Base-by-base conservation (phyloP, 1,140 invertebrate species). In the Diprion similis region DNA sequence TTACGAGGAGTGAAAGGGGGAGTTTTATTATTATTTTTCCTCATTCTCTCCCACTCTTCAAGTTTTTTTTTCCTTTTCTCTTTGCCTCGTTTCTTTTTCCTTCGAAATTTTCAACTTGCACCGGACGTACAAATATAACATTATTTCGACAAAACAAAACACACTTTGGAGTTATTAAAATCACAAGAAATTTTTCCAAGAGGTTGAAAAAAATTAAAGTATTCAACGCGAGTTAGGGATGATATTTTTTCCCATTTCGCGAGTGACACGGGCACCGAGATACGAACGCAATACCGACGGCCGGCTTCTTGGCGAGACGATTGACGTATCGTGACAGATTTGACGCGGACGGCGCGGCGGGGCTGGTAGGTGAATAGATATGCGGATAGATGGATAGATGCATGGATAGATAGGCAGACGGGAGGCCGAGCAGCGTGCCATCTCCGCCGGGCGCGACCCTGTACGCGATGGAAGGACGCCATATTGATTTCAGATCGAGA, bases 11-110 rank as follows among this genome's bases (percentile, higher is more conserved):
- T 37, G 24, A 37, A 37, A 37, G 24, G 24, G 24, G 2, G 24
- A 37, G 24, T 37, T 37, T 37, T 37, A 15, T 37, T 19, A 24
- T 69, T 46, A 17, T 37, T 11, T 8, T 66, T 24, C 67, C 68
- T 19, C 24, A 66, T 13, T 68, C 46, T 10, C 11, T 74, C 48
- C 51, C 18, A 70, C 10, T 48, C 45, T 19, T 45, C 19, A 51
- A 59, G 64, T 73, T 51, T 17, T 70, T 74, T 48, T 24, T 46
- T 10, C 68, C 48, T 68, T 68, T 24, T 37, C 64, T 68, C 37
- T 17, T 37, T 59, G 6, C 66, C 8, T 48, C 73, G 19, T 18
- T 59, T 19, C 71, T 72, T 17, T 47, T 17, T 47, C 47, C 47
- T 51, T 51, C 48, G 47, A 9, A 17, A 59, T 68, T 17, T 17